These are phyloP conservation scores for Choristoneura rosaceana DNA, from an alignment of 2,888 invertebrate species.

Conservation along the genomic window DNA sequence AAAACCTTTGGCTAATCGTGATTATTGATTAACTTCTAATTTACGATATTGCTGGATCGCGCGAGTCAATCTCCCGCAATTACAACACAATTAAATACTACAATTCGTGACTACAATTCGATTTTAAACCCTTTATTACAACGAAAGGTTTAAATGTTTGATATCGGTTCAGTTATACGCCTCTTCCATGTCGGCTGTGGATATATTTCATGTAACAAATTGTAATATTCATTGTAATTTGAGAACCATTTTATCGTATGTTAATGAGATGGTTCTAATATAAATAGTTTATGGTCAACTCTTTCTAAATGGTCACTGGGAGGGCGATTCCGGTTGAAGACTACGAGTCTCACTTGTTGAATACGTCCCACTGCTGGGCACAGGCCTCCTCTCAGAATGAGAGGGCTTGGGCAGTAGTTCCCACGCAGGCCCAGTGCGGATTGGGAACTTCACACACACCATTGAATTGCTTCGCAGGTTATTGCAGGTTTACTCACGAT, in stretches of 20 bases:
- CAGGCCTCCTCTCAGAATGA: no score
- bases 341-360: background rate
- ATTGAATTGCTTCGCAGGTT: no score
- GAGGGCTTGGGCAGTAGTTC: no score
- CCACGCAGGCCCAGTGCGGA: no score
- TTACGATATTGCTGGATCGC: background rate
- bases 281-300: slow-evolving; percentile 43
- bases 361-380: no score
- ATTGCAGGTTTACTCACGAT: no score
- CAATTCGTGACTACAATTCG: slow-evolving; percentile 25
- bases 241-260: slow-evolving; percentile 54
- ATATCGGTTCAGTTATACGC: slow-evolving; percentile 50
- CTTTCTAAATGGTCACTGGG: slow-evolving; percentile 38
- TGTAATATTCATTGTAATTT: slow-evolving; percentile 71
- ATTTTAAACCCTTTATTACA: slow-evolving; percentile 31
- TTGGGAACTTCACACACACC: no score
- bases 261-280: slow-evolving; percentile 44
- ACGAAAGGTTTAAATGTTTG: slow-evolving; percentile 16
- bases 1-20: background rate
- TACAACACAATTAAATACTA: slow-evolving; percentile 27
- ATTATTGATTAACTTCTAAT: background rate
- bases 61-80: background rate
- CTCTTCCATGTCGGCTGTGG: slow-evolving; percentile 63
- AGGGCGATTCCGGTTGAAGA: background rate
- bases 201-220: slow-evolving; percentile 70